Conservation (phyloP, 2,888 invertebrate species). For the Cremastobaeus sp. region DNA sequence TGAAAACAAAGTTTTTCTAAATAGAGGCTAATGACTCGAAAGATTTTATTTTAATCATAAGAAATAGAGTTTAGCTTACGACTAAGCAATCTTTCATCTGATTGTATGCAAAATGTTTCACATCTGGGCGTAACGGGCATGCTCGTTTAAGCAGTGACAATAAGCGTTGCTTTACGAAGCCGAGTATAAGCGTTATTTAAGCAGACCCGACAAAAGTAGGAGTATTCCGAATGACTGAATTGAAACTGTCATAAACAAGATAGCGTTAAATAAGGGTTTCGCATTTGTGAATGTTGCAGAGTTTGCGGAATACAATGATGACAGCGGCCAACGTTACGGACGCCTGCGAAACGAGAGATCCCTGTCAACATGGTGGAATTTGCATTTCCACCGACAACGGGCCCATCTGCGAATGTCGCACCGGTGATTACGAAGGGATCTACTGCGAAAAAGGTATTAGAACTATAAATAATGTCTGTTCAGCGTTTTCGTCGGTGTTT, state of each 20-base stretch:
- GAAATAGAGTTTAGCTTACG: conserved; percentile 9
- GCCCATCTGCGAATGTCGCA: conserved; percentile 95
- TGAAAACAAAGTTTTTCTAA: too few species aligned
- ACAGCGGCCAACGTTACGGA: conserved; percentile 85
- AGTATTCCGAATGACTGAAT: conserved; percentile 24
- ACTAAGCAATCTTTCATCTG: conserved; percentile 15
- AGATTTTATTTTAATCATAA: conserved; percentile 6
- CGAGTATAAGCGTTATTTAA: conserved; percentile 18
- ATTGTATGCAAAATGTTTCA: conserved; percentile 19
- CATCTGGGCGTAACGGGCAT: conserved; percentile 2
- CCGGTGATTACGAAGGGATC: conserved; percentile 94
- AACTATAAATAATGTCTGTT: conserved; percentile 52
- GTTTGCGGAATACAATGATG: conserved; percentile 75
- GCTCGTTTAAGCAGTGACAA: conserved; percentile 18
- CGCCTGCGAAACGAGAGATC: conserved; percentile 92
- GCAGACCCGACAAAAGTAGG: conserved; percentile 19
- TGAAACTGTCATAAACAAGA: conserved; percentile 50
- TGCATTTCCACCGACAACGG: conserved; percentile 98
- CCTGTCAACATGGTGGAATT: conserved; percentile 95
- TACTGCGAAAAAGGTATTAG: conserved; percentile 94
- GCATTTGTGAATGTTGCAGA: conserved; percentile 73
- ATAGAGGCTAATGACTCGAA: too few species aligned
- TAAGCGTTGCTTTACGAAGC: conserved; percentile 16
- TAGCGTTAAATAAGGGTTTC: conserved; percentile 40
- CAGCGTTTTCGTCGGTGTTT: conserved; percentile 29